phyloP scores from a whole-genome alignment of 2,888 invertebrate genomes.

The Microctonus aethiopoides region DNA sequence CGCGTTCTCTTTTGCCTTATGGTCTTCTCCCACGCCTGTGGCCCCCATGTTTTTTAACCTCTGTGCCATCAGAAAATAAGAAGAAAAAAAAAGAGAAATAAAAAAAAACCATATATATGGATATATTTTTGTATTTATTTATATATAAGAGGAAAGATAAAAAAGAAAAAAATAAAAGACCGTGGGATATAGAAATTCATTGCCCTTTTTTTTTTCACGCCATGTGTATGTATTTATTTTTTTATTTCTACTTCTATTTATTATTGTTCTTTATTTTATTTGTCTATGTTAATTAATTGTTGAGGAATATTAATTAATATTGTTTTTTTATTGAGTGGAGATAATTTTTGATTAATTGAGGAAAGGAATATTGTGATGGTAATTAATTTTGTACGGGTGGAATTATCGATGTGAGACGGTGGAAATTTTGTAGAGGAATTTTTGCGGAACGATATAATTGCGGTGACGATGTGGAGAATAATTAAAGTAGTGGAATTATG shows the following conservation, averaged over 20 bases:
- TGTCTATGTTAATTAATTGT: too few relatives aligned
- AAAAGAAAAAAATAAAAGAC: constrained; percentile 8
- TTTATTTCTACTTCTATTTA: not conserved
- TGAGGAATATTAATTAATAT: too few relatives aligned
- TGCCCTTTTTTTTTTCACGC: not conserved
- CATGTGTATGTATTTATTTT: not conserved
- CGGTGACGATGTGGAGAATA: not conserved
- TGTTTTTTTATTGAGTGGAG: too few relatives aligned
- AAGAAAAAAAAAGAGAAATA: not conserved
- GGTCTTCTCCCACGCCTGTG: constrained; percentile 32
- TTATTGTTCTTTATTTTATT: not conserved
- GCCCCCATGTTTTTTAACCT: constrained; percentile 15
- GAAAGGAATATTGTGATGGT: not conserved
- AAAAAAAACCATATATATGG: not conserved
- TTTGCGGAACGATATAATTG: constrained; percentile 16
- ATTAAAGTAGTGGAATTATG: not conserved
- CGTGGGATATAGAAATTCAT: constrained; percentile 22
- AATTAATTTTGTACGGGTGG: not conserved
- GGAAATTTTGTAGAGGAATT: not conserved
- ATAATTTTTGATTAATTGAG: too few relatives aligned
- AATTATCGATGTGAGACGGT: not conserved
- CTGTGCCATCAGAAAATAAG: not conserved
- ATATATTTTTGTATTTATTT: not conserved
- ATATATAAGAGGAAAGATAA: not conserved
- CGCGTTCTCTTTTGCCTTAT: constrained; percentile 24